Percentiles rank a stretch among this genome's conserved stretches.
phyloP scores from a whole-genome alignment of 2,797 vertebrate species.

The Enteromius paludinosus region DNA sequence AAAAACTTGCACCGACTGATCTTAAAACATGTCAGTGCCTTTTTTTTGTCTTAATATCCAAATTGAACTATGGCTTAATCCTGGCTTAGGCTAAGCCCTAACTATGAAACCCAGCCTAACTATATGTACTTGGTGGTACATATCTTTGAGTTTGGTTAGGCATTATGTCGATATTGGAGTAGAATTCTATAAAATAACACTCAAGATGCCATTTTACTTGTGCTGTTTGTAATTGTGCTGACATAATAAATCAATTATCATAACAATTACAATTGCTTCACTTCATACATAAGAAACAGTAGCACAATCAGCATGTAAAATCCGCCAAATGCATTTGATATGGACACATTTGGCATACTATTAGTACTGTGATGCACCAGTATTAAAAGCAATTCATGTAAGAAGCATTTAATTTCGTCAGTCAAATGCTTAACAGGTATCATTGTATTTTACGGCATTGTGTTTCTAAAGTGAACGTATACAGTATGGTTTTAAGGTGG shows the following conservation, averaged over 20 bases:
- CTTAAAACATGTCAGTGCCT: no score
- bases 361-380: not conserved
- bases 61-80: no score
- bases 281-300: not conserved
- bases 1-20: no score
- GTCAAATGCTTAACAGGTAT: not conserved
- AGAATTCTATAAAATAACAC: not conserved
- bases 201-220: not conserved
- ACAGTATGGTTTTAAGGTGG: not conserved
- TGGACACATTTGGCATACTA: not conserved
- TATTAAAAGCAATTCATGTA: not conserved
- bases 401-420: not conserved
- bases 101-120: no score
- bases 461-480: not conserved
- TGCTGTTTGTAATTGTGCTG: not conserved
- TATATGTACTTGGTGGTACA: not conserved
- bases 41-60: no score
- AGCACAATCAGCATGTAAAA: not conserved
- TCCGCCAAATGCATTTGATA: not conserved
- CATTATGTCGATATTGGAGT: not conserved
- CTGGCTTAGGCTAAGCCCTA: no score
- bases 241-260: not conserved
- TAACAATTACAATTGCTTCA: not conserved
- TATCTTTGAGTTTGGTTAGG: not conserved
- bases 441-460: not conserved